These are phyloP conservation scores for Latrodectus geometricus DNA, from an alignment of 1,140 invertebrate genomes.

Conservation along the genomic window DNA sequence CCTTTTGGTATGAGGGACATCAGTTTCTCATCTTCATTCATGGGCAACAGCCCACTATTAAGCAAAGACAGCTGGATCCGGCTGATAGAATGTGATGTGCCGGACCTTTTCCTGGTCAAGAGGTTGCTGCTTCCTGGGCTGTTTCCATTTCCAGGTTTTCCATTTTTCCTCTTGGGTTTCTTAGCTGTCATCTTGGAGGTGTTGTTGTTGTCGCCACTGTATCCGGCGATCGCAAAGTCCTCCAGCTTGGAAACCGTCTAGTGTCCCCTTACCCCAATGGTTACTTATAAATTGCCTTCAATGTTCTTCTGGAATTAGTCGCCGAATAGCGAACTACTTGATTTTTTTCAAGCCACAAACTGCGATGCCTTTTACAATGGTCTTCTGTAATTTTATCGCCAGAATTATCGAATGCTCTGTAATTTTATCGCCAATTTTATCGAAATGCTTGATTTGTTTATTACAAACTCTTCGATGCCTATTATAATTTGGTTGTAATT, in stretches of 20 bases:
- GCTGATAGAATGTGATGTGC: slow-evolving; percentile 41
- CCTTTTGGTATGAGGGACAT: slow-evolving; percentile 59
- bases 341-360: too few species aligned
- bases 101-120: not conserved
- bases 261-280: not conserved
- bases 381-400: too few species aligned
- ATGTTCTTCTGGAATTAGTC: too few species aligned
- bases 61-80: slow-evolving; percentile 64
- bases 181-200: not conserved
- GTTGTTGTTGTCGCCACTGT: not conserved
- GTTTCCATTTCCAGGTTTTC: too few species aligned
- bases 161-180: not conserved
- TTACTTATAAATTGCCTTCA: too few species aligned
- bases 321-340: too few species aligned
- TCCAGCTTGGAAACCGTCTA: not conserved
- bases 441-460: too few species aligned
- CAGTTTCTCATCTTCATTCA: slow-evolving; percentile 54
- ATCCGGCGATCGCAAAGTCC: not conserved
- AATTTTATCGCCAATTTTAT: too few species aligned
- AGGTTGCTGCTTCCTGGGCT: not conserved
- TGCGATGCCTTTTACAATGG: too few species aligned
- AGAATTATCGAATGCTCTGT: too few species aligned
- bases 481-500: too few species aligned
- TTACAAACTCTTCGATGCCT: too few species aligned
- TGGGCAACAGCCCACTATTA: slow-evolving; percentile 62